phyloP scores from a whole-genome alignment of 2,888 invertebrate genomes.

The Tipula confusa region DNA sequence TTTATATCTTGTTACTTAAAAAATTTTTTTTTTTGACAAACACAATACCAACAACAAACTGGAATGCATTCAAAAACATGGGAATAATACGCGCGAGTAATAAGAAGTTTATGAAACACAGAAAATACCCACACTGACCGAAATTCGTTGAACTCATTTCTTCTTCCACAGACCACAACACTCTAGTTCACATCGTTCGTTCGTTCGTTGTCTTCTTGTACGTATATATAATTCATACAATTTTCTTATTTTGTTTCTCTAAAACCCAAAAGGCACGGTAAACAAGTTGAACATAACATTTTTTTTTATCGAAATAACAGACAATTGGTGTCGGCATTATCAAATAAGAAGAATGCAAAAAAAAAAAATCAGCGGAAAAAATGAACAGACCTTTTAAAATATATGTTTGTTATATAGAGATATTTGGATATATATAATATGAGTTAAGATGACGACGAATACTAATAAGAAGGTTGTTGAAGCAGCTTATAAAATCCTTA shows the following conservation, averaged over 20 bases:
- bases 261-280: not conserved
- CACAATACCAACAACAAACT: not conserved
- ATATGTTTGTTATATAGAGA: not conserved
- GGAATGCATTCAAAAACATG: not conserved
- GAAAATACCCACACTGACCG: constrained; percentile 28
- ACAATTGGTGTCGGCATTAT: constrained; percentile 20
- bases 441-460: not conserved
- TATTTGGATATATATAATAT: too few relatives aligned
- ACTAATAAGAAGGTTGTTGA: not conserved
- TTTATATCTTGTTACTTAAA: not conserved
- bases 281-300: not conserved
- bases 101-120: not conserved
- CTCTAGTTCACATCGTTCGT: not conserved
- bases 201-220: not conserved
- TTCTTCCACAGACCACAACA: not conserved
- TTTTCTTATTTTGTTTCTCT: not conserved
- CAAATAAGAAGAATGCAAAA: not conserved
- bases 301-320: not conserved
- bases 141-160: constrained; percentile 29
- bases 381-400: not conserved
- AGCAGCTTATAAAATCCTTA: too few relatives aligned
- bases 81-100: not conserved
- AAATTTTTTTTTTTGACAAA: not conserved
- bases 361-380: not conserved
- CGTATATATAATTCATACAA: not conserved